A percentile compares a stretch with the other conserved stretches of the same genome.
phyloP scores from a whole-genome alignment of 1,140 invertebrate genomes.

The Lepidurus couesii region DNA sequence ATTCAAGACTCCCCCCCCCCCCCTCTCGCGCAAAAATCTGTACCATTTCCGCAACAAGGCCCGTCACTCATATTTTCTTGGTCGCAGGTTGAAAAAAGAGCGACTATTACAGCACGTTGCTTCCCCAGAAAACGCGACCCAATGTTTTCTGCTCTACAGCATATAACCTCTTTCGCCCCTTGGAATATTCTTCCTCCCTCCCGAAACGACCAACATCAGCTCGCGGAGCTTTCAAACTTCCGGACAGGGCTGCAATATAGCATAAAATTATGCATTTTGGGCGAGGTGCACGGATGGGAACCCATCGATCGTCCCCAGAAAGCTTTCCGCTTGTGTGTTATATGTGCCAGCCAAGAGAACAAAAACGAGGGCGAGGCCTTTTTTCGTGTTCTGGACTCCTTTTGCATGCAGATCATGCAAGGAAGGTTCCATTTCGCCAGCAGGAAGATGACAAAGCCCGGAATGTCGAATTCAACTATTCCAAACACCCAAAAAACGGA shows the following conservation, averaged over 20 bases:
- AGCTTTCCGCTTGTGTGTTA: slow-evolving; percentile 14
- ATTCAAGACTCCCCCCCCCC: not conserved
- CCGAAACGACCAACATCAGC: not conserved
- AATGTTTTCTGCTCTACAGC: not conserved
- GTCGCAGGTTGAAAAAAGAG: not conserved
- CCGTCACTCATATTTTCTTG: not conserved
- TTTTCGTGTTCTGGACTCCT: not conserved
- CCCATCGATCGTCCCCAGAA: slow-evolving; percentile 10
- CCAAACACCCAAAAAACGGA: not conserved
- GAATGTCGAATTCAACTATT: not conserved
- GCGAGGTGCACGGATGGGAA: slow-evolving; percentile 16
- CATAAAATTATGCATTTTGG: slow-evolving; percentile 22
- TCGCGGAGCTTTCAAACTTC: slow-evolving; percentile 10
- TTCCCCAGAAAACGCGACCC: not conserved
- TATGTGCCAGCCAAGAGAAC: not conserved
- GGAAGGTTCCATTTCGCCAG: slow-evolving; percentile 9
- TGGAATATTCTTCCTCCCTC: not conserved
- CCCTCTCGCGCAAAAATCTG: slow-evolving; percentile 8
- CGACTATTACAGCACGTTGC: not conserved
- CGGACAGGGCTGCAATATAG: slow-evolving; percentile 2
- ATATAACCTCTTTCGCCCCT: not conserved
- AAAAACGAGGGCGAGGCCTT: slow-evolving; percentile 1
- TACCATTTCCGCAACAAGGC: slow-evolving; percentile 14
- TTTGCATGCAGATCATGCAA: slow-evolving; percentile 19
- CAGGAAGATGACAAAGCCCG: slow-evolving; percentile 1